Percentiles rank a stretch among this genome's conserved stretches.
These are phyloP conservation scores for Epinephelus fuscoguttatus DNA, from an alignment of 2,113 vertebrate species.

Conservation along the genomic window DNA sequence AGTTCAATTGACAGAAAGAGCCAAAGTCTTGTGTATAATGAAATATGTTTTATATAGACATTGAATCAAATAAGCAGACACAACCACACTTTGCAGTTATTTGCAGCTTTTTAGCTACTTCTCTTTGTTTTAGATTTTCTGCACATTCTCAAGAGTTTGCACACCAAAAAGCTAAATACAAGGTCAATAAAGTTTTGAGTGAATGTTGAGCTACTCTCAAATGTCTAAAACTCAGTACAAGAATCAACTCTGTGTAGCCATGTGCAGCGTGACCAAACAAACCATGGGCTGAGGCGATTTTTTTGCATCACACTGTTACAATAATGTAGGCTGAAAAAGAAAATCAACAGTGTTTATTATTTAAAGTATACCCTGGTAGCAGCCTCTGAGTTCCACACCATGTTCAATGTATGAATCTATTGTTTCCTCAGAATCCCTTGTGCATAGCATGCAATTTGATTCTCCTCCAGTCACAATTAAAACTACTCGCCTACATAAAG, in stretches of 20 bases:
- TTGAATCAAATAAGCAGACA: neutral
- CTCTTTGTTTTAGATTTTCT: neutral
- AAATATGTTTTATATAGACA: neutral
- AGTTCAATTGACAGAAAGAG: neutral
- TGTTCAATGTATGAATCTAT: neutral
- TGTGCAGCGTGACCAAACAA: neutral
- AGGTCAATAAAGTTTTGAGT: neutral
- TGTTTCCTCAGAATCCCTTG: neutral
- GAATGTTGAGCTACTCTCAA: neutral
- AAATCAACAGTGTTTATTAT: neutral
- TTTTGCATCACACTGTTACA: neutral
- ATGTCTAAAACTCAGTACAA: neutral
- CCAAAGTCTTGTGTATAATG: neutral
- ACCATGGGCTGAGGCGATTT: neutral
- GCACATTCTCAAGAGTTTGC: neutral
- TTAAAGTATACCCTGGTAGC: neutral
- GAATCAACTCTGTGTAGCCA: neutral
- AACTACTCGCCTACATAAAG: neutral
- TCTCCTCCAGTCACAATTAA: neutral
- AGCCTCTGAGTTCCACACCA: constrained; percentile 5
- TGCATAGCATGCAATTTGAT: neutral
- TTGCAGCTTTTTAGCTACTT: neutral
- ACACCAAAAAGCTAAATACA: neutral
- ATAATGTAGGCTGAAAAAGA: neutral
- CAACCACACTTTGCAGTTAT: neutral